These are phyloP conservation scores for Cheilosia impressa DNA, from an alignment of 2,888 invertebrate genomes.

Conservation along the genomic window DNA sequence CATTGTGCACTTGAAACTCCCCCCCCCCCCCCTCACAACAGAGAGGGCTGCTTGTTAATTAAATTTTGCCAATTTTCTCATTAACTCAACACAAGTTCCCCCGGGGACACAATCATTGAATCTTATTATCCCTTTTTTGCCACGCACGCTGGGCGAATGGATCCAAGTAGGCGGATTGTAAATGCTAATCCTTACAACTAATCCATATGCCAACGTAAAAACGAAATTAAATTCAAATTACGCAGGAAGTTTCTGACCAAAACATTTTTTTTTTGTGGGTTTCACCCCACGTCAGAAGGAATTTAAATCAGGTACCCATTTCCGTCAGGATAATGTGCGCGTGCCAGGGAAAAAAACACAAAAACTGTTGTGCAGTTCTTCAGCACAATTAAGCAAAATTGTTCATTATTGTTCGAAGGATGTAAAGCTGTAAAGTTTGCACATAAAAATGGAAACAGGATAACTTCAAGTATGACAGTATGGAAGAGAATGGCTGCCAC, in stretches of 20 bases:
- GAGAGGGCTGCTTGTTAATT: constrained; percentile 8
- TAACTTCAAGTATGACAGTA: constrained; percentile 50
- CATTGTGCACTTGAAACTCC: no score
- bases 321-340: background rate
- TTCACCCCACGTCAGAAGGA: constrained; percentile 1
- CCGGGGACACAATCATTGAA: constrained; percentile 24
- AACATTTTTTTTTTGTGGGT: background rate
- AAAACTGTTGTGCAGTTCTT: background rate
- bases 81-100: constrained; percentile 43
- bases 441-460: constrained; percentile 33
- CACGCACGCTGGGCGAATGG: background rate
- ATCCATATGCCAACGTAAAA: constrained; percentile 3
- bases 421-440: constrained; percentile 30
- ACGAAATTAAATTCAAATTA: constrained; percentile 37
- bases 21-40: no score
- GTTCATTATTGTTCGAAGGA: constrained; percentile 14
- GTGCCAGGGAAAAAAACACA: background rate
- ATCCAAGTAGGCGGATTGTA: background rate
- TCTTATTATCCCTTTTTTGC: constrained; percentile 34
- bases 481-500: constrained; percentile 34
- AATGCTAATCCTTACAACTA: background rate
- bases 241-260: constrained; percentile 31
- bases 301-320: constrained; percentile 8
- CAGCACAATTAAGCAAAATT: background rate
- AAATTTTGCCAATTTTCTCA: constrained; percentile 48